A percentile compares a stretch with the other conserved stretches of the same genome.
Evolutionary conservation across 2,888 invertebrate genomes (phyloP).

Genomic region (Eristalinus aeneus): DNA sequence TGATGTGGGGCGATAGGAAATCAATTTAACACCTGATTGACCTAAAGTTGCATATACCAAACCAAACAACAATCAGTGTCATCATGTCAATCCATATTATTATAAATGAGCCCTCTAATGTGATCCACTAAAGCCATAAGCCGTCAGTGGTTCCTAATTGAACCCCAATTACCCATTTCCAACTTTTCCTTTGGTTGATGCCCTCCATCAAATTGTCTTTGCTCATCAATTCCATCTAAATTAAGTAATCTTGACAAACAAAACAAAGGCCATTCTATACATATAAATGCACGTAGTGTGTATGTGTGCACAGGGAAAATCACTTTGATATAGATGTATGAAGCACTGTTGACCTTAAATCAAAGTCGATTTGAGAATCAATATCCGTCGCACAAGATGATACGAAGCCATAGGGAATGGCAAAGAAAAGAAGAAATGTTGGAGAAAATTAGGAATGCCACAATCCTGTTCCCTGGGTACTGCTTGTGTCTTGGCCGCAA

Average conservation of each 20-base stretch:
- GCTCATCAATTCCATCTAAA: slow-evolving; percentile 48
- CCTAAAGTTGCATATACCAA: not conserved
- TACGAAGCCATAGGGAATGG: not conserved
- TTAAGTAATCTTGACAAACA: slow-evolving; percentile 32
- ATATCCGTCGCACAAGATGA: slow-evolving; percentile 15
- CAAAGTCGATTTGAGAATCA: slow-evolving; percentile 59
- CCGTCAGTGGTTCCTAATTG: slow-evolving; percentile 11
- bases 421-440: not conserved
- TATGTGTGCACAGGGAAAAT: not conserved
- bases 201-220: slow-evolving; percentile 37
- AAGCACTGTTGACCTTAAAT: slow-evolving; percentile 54
- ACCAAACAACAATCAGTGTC: not conserved
- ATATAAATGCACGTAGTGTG: not conserved
- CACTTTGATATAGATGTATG: not conserved
- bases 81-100: not conserved
- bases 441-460: slow-evolving; percentile 39
- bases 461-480: slow-evolving; percentile 42
- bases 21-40: not conserved
- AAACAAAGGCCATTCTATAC: not conserved
- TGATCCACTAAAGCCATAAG: not conserved
- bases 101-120: not conserved
- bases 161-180: slow-evolving; percentile 16
- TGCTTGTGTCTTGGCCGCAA: slow-evolving; percentile 9
- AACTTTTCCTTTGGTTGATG: slow-evolving; percentile 12
- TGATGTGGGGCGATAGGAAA: not conserved